Conservation (phyloP, 2,113 vertebrate genomes). For the Xenopus laevis region DNA sequence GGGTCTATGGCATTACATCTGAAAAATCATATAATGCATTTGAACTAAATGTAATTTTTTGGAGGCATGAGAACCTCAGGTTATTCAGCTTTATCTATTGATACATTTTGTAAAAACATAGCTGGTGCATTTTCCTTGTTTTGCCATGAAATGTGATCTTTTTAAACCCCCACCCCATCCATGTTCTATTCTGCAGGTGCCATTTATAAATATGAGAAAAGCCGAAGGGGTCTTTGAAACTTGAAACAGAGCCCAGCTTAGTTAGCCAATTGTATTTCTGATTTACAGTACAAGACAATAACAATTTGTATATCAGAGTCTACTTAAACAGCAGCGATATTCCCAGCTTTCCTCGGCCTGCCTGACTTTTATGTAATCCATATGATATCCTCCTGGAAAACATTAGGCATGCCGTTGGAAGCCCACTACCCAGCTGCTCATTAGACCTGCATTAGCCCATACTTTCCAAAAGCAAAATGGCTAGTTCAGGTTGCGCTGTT, state of each 20-base stretch:
- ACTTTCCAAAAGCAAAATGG: conserved; percentile 54
- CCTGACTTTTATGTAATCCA: conserved; percentile 24
- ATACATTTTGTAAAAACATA: too few species aligned
- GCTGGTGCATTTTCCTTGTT: background rate
- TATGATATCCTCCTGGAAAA: conserved; percentile 37
- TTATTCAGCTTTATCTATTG: too few species aligned
- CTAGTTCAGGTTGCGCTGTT: conserved; percentile 62
- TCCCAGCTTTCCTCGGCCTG: background rate
- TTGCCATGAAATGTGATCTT: too few species aligned
- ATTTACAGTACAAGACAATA: background rate
- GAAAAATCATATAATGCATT: too few species aligned
- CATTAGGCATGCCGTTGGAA: conserved; percentile 48
- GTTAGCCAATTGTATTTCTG: background rate
- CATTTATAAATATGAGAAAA: too few species aligned
- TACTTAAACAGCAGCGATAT: background rate
- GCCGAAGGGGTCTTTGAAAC: background rate
- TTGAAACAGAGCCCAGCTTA: background rate
- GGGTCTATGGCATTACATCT: too few species aligned
- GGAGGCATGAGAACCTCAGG: too few species aligned
- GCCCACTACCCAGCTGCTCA: conserved; percentile 65
- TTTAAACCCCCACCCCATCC: too few species aligned
- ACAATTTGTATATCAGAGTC: background rate
- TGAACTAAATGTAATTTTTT: too few species aligned
- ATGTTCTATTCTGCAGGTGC: too few species aligned
- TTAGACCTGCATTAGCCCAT: conserved; percentile 67